A percentile compares a stretch with the other conserved stretches of the same genome.
These are phyloP conservation scores for Sigmodon hispidus DNA, from an alignment of 2,113 vertebrate species.

Conservation along the genomic window DNA sequence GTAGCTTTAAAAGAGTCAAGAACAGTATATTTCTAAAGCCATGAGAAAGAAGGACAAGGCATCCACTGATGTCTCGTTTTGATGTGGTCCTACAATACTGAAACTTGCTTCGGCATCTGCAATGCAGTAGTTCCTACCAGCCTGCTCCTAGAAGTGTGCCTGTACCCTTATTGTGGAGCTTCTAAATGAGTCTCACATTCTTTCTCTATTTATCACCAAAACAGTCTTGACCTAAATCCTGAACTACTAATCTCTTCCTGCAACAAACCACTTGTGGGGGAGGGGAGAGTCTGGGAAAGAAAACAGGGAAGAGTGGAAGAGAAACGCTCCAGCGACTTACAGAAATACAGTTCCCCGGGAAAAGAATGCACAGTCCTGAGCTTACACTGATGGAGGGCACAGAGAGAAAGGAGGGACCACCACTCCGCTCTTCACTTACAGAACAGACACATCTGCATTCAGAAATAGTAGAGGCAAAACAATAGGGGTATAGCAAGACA, in stretches of 20 bases:
- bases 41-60: not conserved
- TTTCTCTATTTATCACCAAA: slow-evolving; percentile 4
- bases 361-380: not conserved
- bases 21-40: not conserved
- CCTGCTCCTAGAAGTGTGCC: not conserved
- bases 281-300: not conserved
- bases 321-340: not conserved
- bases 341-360: not conserved
- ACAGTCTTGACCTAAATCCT: not conserved
- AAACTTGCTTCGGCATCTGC: not conserved
- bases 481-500: not conserved
- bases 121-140: not conserved
- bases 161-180: not conserved
- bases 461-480: not conserved
- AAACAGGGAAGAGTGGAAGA: slow-evolving; percentile 18
- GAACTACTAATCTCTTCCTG: not conserved
- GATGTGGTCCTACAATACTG: not conserved
- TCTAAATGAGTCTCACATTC: not conserved
- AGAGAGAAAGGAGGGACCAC: not conserved
- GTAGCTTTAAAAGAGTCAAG: not conserved
- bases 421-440: not conserved
- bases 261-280: not conserved
- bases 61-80: not conserved
- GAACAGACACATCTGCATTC: not conserved
- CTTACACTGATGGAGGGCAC: not conserved